Base-by-base conservation (phyloP, 2,888 invertebrate genomes). In the Craniophora ligustri region DNA sequence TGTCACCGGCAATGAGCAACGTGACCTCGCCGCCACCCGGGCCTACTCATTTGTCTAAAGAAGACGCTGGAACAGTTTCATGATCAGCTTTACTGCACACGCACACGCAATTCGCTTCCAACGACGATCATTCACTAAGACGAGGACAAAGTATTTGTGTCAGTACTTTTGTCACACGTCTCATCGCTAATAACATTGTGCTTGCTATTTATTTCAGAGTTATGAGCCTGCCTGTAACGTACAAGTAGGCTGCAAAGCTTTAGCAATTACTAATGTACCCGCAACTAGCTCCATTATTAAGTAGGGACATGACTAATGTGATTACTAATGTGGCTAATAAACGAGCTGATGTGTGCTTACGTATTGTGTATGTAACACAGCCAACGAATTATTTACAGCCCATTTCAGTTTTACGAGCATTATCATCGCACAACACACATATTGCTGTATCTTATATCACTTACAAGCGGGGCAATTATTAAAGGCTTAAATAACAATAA, bases 1-100 rank as follows among this genome's bases (percentile, higher is more conserved):
- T 86, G 85, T 85, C 85, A 81, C 78, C 69, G 79, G 78, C 82
- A 82, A 84, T 81, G 81, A 82, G 79, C 76, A 65, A 79, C 81
- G 81, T 81, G 85, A 82, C 84, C 81, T 79, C 78, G 71, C 54
- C 67, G 47, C 57, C 55, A 58, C 76, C 57, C 34, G 73, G 72
- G 67, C 60, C 73, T 61, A 47, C 78, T 78, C 80, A 84, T 86
- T 86, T 85, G 78, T 85, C 79, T 75, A 75, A 76, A 75, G 73
- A 73, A 72, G 71, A 65, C 70, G 62, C 59, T 55, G 57, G 61
- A 63, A 66, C 63, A 60, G 67, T 76, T 75, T 68, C 73, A 72
- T 65, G 75, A 82, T 78, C 76, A 78, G 70, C 69, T 64, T 70
- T 79, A 76, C 67, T 75, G 62, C 67, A 75, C 65, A 75, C 72